phyloP scores from a whole-genome alignment of 2,113 vertebrate genomes.

The Ceyx melanurus region DNA sequence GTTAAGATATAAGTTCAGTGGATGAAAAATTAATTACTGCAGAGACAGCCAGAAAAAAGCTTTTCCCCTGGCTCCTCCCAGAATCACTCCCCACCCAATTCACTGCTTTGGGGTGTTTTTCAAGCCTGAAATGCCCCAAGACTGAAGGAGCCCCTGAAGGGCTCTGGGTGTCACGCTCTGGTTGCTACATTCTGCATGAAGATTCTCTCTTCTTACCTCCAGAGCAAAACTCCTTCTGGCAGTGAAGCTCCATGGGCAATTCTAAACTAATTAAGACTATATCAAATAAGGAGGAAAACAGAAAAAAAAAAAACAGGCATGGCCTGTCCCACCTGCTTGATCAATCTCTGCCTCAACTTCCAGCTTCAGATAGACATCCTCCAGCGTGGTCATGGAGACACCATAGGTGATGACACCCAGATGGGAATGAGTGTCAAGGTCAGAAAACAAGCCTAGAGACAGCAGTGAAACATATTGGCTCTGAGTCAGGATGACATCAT shows the following conservation, averaged over 20 bases:
- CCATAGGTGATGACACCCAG: constrained; percentile 91
- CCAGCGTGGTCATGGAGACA: constrained; percentile 96
- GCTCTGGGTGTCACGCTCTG: background rate
- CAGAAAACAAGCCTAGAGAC: constrained; percentile 86
- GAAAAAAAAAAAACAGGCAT: background rate
- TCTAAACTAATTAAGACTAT: rapidly evolving
- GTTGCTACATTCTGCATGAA: rapidly evolving
- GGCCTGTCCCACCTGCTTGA: constrained; percentile 83
- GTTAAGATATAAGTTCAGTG: background rate
- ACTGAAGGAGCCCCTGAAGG: background rate
- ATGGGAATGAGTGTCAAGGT: constrained; percentile 84
- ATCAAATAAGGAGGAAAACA: rapidly evolving
- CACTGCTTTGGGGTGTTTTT: background rate
- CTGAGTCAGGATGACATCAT: background rate
- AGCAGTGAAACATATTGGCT: background rate
- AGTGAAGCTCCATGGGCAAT: rapidly evolving
- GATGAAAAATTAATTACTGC: background rate
- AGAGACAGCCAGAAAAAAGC: background rate
- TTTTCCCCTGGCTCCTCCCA: background rate
- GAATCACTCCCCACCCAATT: background rate
- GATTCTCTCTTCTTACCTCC: rapidly evolving
- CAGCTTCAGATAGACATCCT: constrained; percentile 95
- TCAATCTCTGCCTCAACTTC: constrained; percentile 94
- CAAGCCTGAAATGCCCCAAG: rapidly evolving
- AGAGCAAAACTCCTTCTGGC: background rate